Base-by-base conservation (phyloP, 1,140 invertebrate genomes). In the Bombus huntii region DNA sequence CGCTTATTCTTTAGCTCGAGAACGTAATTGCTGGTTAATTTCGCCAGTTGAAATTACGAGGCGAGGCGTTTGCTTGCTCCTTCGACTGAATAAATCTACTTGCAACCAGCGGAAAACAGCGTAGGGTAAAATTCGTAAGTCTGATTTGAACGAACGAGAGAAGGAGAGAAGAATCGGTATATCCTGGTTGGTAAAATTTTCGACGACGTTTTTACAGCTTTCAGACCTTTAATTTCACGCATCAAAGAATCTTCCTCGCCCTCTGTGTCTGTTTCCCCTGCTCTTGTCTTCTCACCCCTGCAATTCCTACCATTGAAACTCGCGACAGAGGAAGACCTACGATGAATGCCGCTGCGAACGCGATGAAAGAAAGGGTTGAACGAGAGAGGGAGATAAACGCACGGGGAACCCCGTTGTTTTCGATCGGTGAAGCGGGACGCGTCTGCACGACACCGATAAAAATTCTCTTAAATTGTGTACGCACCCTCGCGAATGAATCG, bases 151-250 rank as follows among this genome's bases (percentile, higher is more conserved):
- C 59, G 59, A 31, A 18, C 65, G 65, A 9, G 37, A 22, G 34
- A 57, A 25, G 12, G 22, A 78, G 10, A n/a, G 42, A 34, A 15
- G 28, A 34, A 42, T 65, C 47, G 47, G 28, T 28, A 39, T 31
- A 65, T 47, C 3, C 34, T 28, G 31, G 42, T 77, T 31, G 74
- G 15, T 28, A 34, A 65, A 81, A 85, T 81, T 59, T 83, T 31
- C 53, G 28, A 47, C 47, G 70, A 39, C 53, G 83, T 74, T 87
- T 85, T 87, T 62, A 75, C 53, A 76, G 72, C 42, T 70, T 78
- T 59, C 62, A 57, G 39, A 62, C 57, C 73, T 89, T 89, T 88
- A 88, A 88, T 89, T 79, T 88, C 76, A 70, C 66, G 44, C 76
- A 65, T 88, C 75, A 83, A 80, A 86, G 87, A 74, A 76, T 78